Evolutionary conservation across 2,888 invertebrate species (phyloP).

Genomic region (Cybosia mesomella): DNA sequence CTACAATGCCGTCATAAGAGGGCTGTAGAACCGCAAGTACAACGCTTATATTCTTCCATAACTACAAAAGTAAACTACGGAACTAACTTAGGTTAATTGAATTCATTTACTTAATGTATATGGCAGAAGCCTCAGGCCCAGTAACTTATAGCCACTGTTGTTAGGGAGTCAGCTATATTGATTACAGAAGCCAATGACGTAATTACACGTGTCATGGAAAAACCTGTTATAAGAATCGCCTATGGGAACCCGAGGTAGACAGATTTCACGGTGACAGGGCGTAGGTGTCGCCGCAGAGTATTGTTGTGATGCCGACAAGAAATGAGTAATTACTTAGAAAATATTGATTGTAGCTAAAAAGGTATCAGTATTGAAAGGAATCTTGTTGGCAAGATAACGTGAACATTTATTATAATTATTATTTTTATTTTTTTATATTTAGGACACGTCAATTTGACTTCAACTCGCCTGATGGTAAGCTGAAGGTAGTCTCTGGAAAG

Average conservation of each 20-base stretch:
- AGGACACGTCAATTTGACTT: too few species aligned
- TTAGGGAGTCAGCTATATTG: conserved; percentile 1
- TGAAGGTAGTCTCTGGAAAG: too few species aligned
- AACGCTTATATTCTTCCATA: background rate
- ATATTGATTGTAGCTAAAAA: background rate
- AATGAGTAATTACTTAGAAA: background rate
- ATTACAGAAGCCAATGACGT: conserved; percentile 6
- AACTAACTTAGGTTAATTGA: background rate
- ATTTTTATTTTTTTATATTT: too few species aligned
- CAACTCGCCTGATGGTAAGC: too few species aligned
- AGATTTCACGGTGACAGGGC: background rate
- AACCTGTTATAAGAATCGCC: conserved; percentile 13
- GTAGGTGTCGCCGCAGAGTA: background rate
- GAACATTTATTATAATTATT: too few species aligned
- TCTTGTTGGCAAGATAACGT: too few species aligned
- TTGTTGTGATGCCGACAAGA: background rate
- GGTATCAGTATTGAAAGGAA: background rate
- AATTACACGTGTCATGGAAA: background rate
- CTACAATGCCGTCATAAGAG: background rate
- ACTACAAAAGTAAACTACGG: too few species aligned
- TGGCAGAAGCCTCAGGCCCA: background rate
- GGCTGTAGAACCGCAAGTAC: background rate
- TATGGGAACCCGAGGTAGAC: background rate
- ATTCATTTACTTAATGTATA: background rate
- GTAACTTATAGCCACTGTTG: background rate